Evolutionary conservation across 2,888 invertebrate genomes (phyloP).

Genomic region (Apoderus coryli): DNA sequence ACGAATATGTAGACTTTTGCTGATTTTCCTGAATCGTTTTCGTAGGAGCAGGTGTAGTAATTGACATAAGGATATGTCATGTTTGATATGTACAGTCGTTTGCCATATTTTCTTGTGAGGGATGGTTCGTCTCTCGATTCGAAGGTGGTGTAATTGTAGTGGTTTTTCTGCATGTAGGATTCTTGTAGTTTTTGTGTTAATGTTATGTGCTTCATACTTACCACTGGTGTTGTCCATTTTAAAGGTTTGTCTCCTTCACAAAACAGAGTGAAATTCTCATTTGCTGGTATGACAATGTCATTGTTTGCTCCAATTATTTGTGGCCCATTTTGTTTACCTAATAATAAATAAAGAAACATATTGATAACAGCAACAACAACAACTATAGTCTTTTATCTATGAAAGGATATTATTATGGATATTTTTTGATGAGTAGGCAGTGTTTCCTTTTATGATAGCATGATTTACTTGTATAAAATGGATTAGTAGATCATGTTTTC

Average conservation of each 20-base stretch:
- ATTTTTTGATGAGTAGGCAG: no score
- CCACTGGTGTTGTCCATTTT: conserved; percentile 27
- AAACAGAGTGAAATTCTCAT: conserved; percentile 29
- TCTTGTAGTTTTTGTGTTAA: no score
- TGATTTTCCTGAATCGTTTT: conserved; percentile 26
- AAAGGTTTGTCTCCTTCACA: conserved; percentile 34
- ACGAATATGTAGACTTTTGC: conserved; percentile 41
- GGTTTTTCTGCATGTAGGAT: no score
- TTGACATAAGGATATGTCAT: conserved; percentile 29
- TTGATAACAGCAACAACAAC: no score
- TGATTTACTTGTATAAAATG: no score
- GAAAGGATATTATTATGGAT: no score
- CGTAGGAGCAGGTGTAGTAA: conserved; percentile 30
- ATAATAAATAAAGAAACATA: no score
- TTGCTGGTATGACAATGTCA: conserved; percentile 18
- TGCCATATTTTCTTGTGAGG: conserved; percentile 29
- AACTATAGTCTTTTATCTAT: no score
- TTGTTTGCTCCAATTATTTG: conserved; percentile 3
- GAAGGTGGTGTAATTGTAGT: no score
- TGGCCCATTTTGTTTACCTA: no score
- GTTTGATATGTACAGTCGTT: conserved; percentile 31
- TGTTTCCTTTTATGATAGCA: no score
- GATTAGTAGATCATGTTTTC: no score
- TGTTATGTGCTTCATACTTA: not conserved
- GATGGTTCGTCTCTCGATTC: not conserved